phyloP scores from a whole-genome alignment of 2,797 vertebrate species.

The Microhierax caerulescens region DNA sequence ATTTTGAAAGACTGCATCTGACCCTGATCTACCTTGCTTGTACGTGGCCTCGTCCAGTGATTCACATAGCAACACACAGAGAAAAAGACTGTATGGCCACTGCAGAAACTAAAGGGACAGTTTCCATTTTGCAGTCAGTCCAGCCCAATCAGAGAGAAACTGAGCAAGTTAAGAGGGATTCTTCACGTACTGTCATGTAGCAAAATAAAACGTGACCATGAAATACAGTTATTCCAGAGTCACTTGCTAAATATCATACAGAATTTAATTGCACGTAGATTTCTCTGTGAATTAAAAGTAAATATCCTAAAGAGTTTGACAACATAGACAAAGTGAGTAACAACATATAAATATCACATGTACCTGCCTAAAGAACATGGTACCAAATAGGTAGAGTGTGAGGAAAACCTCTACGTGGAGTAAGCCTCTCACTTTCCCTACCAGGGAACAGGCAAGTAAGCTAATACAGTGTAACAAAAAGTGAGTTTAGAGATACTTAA shows the following conservation, averaged over 20 bases:
- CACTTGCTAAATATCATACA: background rate
- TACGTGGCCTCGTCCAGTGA: background rate
- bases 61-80: background rate
- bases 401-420: background rate
- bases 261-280: background rate
- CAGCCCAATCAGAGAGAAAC: background rate
- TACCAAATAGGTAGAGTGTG: background rate
- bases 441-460: background rate
- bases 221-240: background rate
- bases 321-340: background rate
- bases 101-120: background rate
- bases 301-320: background rate
- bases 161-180: background rate
- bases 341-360: background rate
- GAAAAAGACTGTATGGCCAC: background rate
- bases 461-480: background rate
- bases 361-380: background rate
- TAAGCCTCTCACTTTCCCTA: background rate
- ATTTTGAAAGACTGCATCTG: background rate
- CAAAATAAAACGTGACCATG: background rate
- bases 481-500: constrained; percentile 18
- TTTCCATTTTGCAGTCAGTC: background rate
- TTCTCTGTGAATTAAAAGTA: background rate
- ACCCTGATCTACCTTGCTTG: background rate
- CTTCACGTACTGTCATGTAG: background rate